Percentiles rank a stretch among this genome's conserved stretches.
Evolutionary conservation across 2,888 invertebrate species (phyloP).

Genomic region (Apodemia hepburni): DNA sequence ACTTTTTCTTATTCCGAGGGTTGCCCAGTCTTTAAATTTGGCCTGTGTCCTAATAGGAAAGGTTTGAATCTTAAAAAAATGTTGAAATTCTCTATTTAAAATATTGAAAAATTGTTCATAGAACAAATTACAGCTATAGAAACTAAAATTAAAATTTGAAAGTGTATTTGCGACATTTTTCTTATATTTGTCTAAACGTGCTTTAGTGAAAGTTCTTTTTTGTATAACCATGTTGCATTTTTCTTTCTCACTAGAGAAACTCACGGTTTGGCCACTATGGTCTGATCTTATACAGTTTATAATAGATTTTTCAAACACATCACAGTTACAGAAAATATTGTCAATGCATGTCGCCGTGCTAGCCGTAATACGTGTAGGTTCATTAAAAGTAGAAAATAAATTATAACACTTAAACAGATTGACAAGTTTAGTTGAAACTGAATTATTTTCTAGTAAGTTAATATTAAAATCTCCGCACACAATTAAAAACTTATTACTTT

Average conservation of each 20-base stretch:
- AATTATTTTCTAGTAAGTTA: slow-evolving; percentile 9
- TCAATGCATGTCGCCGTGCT: slow-evolving; percentile 19
- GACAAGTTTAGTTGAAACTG: background rate
- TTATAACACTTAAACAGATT: slow-evolving; percentile 13
- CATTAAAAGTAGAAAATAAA: background rate
- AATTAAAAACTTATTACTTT: slow-evolving; percentile 11
- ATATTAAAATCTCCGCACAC: slow-evolving; percentile 20
- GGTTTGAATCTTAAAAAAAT: background rate
- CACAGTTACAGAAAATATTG: slow-evolving; percentile 14
- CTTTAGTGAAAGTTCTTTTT: background rate
- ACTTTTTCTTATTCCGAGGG: background rate
- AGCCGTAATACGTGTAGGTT: slow-evolving; percentile 14
- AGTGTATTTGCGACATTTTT: background rate
- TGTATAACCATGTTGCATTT: background rate
- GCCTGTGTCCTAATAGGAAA: background rate
- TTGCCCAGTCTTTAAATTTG: slow-evolving; percentile 1
- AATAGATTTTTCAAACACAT: background rate
- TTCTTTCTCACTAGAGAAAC: background rate
- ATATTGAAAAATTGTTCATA: background rate
- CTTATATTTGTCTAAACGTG: background rate
- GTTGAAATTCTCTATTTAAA: background rate
- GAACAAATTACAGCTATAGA: background rate
- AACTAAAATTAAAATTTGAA: background rate
- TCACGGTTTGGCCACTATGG: slow-evolving; percentile 10
- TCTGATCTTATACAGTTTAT: slow-evolving; percentile 12